Base-by-base conservation (phyloP, 1,140 invertebrate species). In the Brachionus paranguensis region DNA sequence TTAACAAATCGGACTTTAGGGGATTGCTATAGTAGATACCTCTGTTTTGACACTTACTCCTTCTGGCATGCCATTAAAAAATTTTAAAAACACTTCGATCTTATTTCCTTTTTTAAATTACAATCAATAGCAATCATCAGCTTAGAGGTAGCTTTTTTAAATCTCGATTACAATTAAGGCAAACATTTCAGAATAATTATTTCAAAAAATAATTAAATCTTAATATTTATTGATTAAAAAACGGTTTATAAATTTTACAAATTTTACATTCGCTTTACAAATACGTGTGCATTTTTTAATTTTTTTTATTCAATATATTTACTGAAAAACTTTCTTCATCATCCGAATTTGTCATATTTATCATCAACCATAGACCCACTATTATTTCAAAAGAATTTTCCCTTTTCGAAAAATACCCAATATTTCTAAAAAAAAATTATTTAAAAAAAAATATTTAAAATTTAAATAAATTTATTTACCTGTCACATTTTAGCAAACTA, bases 401-500 rank as follows among this genome's bases (percentile, higher is more conserved):
- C 43, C 43, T 50, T 3, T 6, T 12, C 14, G 76, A 24, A 60
- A 78, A 78, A 60, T 33, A 78, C 45, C 24, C 8, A 78, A 14
- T 5, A 47, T 78, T 45, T 27, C 76, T 78, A 41, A 1, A 45
- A 76, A 43, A 50, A 43, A 17, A 11, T 3, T 8, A 45, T 43
- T 76, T 20, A 27, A 12, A 2, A 43, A 43, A 50, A 43, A 33
- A 76, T 24, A 33, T n/a, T 14, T 3, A 24, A 43, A 43, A 11
- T 37, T 41, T 8, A 17, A 76, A 50, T n/a, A 14, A 53, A 37
- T 37, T 37, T 6, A 37, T 37, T 50, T 76, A 76, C 72, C 33
- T 76, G 72, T 78, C 76, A 78, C 76, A 78, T 78, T 78, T 78
- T 27, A 78, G 10, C 53, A 78, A 60, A 53, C n/a, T 37, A 20